Evolutionary conservation across 2,888 invertebrate genomes (phyloP), one percentile per base, ranked within the genome.

Genomic region (Cryptocheilus praepositus): DNA sequence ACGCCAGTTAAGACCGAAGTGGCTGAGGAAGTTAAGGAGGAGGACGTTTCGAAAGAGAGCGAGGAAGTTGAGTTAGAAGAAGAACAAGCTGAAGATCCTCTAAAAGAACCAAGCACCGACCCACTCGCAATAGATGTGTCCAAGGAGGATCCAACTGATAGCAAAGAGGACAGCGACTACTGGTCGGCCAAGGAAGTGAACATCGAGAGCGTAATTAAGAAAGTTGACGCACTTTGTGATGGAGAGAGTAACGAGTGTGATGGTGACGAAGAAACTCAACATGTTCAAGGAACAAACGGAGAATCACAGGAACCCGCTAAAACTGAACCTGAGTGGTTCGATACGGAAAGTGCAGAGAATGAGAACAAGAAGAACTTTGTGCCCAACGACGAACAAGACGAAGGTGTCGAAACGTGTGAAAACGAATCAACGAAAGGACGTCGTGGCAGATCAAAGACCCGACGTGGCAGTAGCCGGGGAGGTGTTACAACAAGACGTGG

Each of bases 151-250:
- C 87, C 88, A 3, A 83, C 83, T 0, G 89, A 89, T 60, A 91
- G 91, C 43, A 92, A 93, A 76, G 94, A 94, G 80, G 94, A 94
- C 83, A 93, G 92, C 80, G 94, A 94, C 85, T 93, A 93, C 77
- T 95, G 95, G 95, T 93, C 93, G 44, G 93, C 93, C 5, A 94
- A 94, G 86, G 95, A 95, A 82, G 91, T 94, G 0, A 95, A 94
- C 82, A 94, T 95, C 73, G 95, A 95, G 77, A 95, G 95, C 19
- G 95, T 95, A 1, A 95, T 95, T 71, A 95, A 95, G 87, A 94
- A 94, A 81, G 93, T 94, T 0, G 94, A 94, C 79, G 93, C 93
- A 0, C 86, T 94, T 49, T 93, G 93, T 85, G 88, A 89, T 18
- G 85, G 81, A 0, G 88, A 88, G 49, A 81, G 77, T 8, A 86